Percentiles rank a stretch among this genome's conserved stretches.
Conservation (phyloP, 2,888 invertebrate species). For the Nezara viridula region DNA sequence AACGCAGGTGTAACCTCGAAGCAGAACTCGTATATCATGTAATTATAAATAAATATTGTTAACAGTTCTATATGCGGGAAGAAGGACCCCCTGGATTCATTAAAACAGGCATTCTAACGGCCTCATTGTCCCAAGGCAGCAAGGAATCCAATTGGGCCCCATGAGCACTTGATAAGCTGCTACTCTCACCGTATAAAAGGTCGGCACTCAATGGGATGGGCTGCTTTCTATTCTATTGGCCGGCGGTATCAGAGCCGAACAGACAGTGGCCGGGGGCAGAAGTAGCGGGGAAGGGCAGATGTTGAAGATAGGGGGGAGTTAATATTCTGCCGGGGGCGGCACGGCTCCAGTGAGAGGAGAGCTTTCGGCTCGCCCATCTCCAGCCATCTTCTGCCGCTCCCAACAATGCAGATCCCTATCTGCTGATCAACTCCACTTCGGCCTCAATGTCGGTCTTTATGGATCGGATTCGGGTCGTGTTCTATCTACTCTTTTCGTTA, state of each 20-base stretch:
- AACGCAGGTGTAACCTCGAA: no score
- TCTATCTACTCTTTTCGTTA: not conserved
- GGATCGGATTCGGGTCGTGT: not conserved
- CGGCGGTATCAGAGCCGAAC: not conserved
- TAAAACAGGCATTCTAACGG: not conserved
- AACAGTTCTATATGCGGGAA: not conserved
- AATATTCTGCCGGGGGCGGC: constrained; percentile 31
- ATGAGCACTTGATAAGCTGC: not conserved
- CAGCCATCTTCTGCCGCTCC: not conserved
- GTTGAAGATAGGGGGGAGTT: not conserved
- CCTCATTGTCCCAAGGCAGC: not conserved
- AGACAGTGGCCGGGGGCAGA: not conserved
- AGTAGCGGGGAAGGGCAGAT: not conserved
- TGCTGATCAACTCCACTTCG: not conserved
- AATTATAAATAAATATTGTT: not conserved
- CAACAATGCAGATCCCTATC: not conserved
- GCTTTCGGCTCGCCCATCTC: not conserved
- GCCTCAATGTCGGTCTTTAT: not conserved
- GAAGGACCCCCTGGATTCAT: not conserved
- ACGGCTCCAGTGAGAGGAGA: not conserved
- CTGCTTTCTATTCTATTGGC: constrained; percentile 20
- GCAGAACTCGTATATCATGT: no score
- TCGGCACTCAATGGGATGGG: not conserved
- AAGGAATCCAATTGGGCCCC: not conserved
- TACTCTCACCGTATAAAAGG: not conserved